phyloP scores from a whole-genome alignment of 2,888 invertebrate genomes.

The Andrena chrysosceles region DNA sequence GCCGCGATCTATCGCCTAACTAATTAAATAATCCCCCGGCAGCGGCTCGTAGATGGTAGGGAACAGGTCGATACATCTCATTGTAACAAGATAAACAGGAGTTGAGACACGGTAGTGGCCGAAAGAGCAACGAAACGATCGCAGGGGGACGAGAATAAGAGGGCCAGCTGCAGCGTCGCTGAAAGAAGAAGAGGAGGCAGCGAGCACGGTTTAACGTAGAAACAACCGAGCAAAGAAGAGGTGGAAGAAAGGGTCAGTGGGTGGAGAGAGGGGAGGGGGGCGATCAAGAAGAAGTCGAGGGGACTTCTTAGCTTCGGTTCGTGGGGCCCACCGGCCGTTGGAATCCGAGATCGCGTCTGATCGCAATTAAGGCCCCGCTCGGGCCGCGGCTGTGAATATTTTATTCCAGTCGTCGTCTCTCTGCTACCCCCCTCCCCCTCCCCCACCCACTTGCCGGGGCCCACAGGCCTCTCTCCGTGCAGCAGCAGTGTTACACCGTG shows the following conservation, averaged over 20 bases:
- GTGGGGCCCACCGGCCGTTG: slow-evolving; percentile 83
- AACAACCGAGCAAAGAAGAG: slow-evolving; percentile 24
- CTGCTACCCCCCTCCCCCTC: slow-evolving; percentile 45
- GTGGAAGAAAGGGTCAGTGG: slow-evolving; percentile 51
- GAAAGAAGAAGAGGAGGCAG: slow-evolving; percentile 55
- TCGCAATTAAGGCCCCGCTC: slow-evolving; percentile 84
- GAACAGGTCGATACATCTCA: slow-evolving; percentile 84
- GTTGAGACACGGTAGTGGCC: slow-evolving; percentile 79
- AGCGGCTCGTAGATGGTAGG: slow-evolving; percentile 76
- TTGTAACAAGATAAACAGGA: slow-evolving; percentile 84
- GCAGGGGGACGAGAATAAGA: slow-evolving; percentile 51
- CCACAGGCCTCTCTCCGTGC: slow-evolving; percentile 43
- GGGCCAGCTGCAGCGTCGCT: slow-evolving; percentile 35
- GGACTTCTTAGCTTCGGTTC: slow-evolving; percentile 72
- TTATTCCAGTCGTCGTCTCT: slow-evolving; percentile 78
- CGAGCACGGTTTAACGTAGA: slow-evolving; percentile 35
- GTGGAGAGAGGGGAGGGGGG: slow-evolving; percentile 33
- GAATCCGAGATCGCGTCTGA: slow-evolving; percentile 85
- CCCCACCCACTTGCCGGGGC: slow-evolving; percentile 15
- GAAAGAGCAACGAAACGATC: slow-evolving; percentile 53
- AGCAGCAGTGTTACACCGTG: slow-evolving; percentile 68
- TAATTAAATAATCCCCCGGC: slow-evolving; percentile 84
- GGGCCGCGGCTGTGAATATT: slow-evolving; percentile 83
- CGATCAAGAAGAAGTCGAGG: slow-evolving; percentile 50
- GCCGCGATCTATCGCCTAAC: slow-evolving; percentile 71